phyloP scores from a whole-genome alignment of 2,888 invertebrate species.

The Acleris sparsana region DNA sequence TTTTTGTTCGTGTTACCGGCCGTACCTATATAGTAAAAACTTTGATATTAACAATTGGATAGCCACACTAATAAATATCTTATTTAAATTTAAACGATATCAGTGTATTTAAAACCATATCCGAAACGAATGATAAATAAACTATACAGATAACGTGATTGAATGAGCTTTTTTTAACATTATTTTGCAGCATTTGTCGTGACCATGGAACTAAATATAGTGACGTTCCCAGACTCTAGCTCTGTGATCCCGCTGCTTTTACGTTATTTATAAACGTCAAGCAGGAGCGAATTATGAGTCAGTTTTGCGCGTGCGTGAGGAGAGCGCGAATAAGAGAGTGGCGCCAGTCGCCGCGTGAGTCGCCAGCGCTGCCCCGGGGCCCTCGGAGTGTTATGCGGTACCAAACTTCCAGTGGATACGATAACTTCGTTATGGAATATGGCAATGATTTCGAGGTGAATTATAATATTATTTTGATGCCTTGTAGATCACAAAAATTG shows the following conservation, averaged over 20 bases:
- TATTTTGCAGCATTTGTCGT: slow-evolving; percentile 2
- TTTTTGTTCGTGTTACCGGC: no score
- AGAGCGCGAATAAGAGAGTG: slow-evolving; percentile 50
- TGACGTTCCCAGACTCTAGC: slow-evolving; percentile 52
- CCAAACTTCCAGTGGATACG: slow-evolving; percentile 60
- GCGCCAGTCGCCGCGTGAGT: slow-evolving; percentile 46
- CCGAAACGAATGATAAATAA: background rate
- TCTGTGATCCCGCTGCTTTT: slow-evolving; percentile 59
- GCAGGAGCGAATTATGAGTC: slow-evolving; percentile 61
- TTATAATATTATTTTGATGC: no score
- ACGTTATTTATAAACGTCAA: slow-evolving; percentile 71
- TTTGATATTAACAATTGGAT: no score
- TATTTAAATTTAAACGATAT: no score
- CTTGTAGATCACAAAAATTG: no score
- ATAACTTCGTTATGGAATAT: slow-evolving; percentile 74
- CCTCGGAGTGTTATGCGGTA: slow-evolving; percentile 59
- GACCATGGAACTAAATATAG: slow-evolving; percentile 55
- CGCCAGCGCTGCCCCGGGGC: slow-evolving; percentile 45
- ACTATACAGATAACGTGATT: slow-evolving; percentile 1
- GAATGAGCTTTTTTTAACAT: slow-evolving; percentile 8
- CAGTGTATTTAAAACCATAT: no score
- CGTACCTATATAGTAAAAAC: no score
- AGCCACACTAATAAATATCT: no score
- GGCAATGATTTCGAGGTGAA: slow-evolving; percentile 76
- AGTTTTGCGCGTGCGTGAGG: slow-evolving; percentile 62